Base-by-base conservation (phyloP, 2,888 invertebrate species). In the Hydriomena furcata region DNA sequence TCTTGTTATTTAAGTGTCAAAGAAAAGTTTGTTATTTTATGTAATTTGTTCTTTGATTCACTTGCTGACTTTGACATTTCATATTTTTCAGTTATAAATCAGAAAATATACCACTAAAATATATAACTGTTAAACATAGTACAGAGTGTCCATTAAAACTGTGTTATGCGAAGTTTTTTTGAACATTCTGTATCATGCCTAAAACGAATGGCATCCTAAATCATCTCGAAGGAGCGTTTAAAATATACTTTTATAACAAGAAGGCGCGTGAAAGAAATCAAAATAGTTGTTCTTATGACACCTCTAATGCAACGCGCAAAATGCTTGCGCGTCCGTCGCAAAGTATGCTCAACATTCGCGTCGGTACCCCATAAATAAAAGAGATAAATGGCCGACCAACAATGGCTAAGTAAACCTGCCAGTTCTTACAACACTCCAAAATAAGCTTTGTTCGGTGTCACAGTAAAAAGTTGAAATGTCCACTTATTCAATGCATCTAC, bases 311-410 rank as follows among this genome's bases (percentile, higher is more conserved):
- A 21, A 41, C 17, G 47, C 37, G 17, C 31, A 28, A 41, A 63
- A 67, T 40, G 55, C 61, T 53, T 60, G 62, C 63, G 63, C 28
- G 64, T 70, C 65, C 71, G 71, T 73, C 72, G 75, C 82, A n/a
- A 80, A 84, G 84, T 82, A 81, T 82, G 85, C 80, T 80, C 71
- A 65, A 73, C 73, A 86, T 86, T 87, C 75, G 83, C 77, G 73
- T 78, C 82, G 82, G 76, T 80, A 72, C 72, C 72, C 82, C 83
- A 87, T 90, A 90, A 90, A 90, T 89, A 84, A 80, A 75, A 76
- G 79, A 88, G 87, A 90, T 90, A 90, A 88, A 89, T 88, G 86
- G 84, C 75, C 62, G 71, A 62, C 74, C 79, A 84, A 89, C 88
- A 90, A 90, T 86, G 84, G 85, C 61, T 80, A 81, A 85, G 88